Conservation (phyloP, 2,888 invertebrate genomes). For the Nomada hirtipes region DNA sequence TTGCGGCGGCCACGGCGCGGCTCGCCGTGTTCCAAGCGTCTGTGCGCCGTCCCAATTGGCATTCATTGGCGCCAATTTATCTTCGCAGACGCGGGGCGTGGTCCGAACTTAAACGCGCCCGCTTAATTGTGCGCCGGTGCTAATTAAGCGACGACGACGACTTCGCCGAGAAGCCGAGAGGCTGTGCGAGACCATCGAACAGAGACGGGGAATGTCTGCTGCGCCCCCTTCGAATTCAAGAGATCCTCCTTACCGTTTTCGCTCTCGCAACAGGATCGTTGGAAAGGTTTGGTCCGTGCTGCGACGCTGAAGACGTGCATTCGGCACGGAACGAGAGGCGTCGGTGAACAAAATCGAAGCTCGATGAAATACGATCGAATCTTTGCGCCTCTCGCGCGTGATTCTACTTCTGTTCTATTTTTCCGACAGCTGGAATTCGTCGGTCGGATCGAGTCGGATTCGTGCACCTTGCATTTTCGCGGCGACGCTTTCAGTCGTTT, state of each 20-base stretch:
- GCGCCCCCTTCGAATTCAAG: conserved; percentile 9
- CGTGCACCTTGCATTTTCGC: no score
- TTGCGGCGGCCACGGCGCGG: conserved; percentile 22
- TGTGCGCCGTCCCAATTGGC: conserved; percentile 70
- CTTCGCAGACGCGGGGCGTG: conserved; percentile 65
- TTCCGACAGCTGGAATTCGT: not conserved
- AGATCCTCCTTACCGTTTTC: conserved; percentile 1
- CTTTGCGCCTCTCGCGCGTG: not conserved
- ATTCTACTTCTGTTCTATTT: not conserved
- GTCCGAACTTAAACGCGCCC: conserved; percentile 69
- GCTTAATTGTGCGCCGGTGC: conserved; percentile 74
- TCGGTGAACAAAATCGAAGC: not conserved
- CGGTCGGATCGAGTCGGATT: not conserved
- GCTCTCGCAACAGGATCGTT: not conserved
- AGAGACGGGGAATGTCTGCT: not conserved
- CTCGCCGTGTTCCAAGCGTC: conserved; percentile 36
- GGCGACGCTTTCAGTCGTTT: not conserved
- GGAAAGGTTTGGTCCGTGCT: not conserved
- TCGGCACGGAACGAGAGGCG: not conserved
- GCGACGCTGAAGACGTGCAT: not conserved
- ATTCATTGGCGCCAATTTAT: conserved; percentile 76
- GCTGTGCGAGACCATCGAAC: not conserved
- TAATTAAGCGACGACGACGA: conserved; percentile 73
- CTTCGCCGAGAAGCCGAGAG: conserved; percentile 38
- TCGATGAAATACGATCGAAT: conserved; percentile 20